phyloP scores from a whole-genome alignment of 2,888 invertebrate genomes.

The Andrena praecox region DNA sequence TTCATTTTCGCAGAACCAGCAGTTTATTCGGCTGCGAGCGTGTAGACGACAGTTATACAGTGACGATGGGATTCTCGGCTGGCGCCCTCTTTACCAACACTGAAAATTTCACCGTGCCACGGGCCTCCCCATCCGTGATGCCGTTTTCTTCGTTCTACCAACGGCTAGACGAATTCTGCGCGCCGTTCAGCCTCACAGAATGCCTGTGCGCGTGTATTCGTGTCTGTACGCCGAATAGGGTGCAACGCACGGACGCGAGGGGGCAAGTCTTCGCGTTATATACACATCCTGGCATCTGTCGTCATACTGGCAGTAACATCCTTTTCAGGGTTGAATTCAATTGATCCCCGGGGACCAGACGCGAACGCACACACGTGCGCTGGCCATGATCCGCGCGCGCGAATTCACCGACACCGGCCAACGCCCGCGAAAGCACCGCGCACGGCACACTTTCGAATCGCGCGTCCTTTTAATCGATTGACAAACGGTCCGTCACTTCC shows the following conservation, averaged over 20 bases:
- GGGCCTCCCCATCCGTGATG: conserved; percentile 40
- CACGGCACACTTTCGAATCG: conserved; percentile 42
- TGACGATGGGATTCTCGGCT: conserved; percentile 38
- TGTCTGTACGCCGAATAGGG: neutral
- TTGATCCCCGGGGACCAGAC: conserved; percentile 61
- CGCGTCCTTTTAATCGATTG: conserved; percentile 47
- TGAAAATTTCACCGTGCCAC: conserved; percentile 37
- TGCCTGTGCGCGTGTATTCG: neutral
- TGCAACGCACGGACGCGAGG: neutral
- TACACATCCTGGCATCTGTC: conserved; percentile 65
- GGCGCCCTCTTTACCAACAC: conserved; percentile 36
- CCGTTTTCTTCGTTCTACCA: conserved; percentile 52
- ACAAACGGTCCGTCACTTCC: conserved; percentile 73
- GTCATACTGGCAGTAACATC: conserved; percentile 67
- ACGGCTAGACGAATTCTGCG: conserved; percentile 34
- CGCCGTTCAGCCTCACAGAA: neutral
- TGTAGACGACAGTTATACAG: conserved; percentile 56
- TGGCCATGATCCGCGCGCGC: conserved; percentile 24
- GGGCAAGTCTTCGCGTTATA: neutral
- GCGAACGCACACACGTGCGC: neutral
- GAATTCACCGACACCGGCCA: conserved; percentile 27
- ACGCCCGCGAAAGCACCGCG: conserved; percentile 14
- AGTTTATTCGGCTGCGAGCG: conserved; percentile 42
- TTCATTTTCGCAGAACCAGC: conserved; percentile 25
- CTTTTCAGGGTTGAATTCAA: conserved; percentile 72